These are phyloP conservation scores for Lepetodrilus schrolli DNA, from an alignment of 2,888 invertebrate species.

Conservation along the genomic window DNA sequence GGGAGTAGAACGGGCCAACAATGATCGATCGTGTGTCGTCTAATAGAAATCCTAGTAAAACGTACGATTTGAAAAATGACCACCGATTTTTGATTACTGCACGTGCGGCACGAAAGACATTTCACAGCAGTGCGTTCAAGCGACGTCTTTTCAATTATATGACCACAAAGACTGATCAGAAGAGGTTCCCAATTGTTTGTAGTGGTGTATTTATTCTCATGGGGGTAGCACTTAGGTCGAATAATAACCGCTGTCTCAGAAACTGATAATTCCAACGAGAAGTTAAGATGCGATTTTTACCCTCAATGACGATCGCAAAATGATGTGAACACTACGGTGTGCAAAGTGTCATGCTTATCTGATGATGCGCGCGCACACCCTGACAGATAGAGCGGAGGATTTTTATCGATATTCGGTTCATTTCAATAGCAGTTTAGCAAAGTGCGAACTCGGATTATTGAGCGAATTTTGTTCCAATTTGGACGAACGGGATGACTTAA, in stretches of 20 bases:
- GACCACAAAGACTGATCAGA: constrained; percentile 13
- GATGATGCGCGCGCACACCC: constrained; percentile 7
- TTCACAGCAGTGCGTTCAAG: neutral
- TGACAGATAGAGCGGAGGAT: neutral
- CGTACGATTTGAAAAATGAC: neutral
- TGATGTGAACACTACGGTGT: neutral
- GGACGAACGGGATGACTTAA: neutral
- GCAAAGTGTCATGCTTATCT: constrained; percentile 14
- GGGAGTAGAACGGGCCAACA: neutral
- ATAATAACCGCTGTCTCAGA: neutral
- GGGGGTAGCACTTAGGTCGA: neutral
- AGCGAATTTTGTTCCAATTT: constrained; percentile 23
- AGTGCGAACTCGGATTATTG: neutral
- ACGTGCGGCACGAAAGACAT: neutral
- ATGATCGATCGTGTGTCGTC: neutral
- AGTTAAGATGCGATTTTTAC: neutral
- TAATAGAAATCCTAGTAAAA: neutral
- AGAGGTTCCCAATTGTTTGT: neutral
- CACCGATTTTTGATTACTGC: neutral
- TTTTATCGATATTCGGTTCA: constrained; percentile 23
- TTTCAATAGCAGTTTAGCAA: constrained; percentile 25
- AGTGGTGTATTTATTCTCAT: neutral
- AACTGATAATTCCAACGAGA: neutral
- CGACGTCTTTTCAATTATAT: neutral
- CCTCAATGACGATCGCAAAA: neutral